Base-by-base conservation (phyloP, 2,888 invertebrate genomes). In the Apomyelois bistriatella region DNA sequence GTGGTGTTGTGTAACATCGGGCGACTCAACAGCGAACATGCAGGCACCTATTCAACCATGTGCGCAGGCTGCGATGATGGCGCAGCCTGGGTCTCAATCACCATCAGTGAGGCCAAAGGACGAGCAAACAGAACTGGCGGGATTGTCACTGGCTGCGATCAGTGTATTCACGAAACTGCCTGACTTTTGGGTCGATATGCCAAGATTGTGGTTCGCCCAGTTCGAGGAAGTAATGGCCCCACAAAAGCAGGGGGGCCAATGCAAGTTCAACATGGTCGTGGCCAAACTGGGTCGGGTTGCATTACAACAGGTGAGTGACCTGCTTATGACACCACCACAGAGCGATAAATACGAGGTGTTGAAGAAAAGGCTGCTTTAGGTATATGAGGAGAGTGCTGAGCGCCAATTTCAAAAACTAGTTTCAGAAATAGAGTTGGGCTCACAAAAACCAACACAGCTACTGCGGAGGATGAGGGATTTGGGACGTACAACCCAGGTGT, bases 231-330 rank as follows among this genome's bases (percentile, higher is more conserved):
- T 48, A 1, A 51, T 58, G 46, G 51, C 42, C n/a, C 54, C 53
- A 9, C 51, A 57, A 16, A 55, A 55, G n/a, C 22, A 22, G 5
- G 22, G 22, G 22, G 22, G 5, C 22, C 22, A 58, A 8, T 16
- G 28, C 15, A 59, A 58, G 35, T 59, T 48, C 41, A 51, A 58
- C 41, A 8, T 58, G 32, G 56, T 55, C 0, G 48, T 61, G 1
- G 30, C 58, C 1, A 55, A 57, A 35, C 43, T 58, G 22, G 51
- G 41, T 9, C 15, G 38, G 12, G 57, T 56, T 4, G 52, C 42
- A n/a, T 9, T 61, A 2, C 51, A 53, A 8, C 58, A 61, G 41
- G 53, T 61, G 0, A 52, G 53, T 12, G 58, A 61, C 48, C 40
- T 61, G 9, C 32, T 60, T 1, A 12, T 22, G 7, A 37, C 16